Evolutionary conservation across 2,888 invertebrate genomes (phyloP), one percentile per base, ranked within the genome.

Genomic region (Trissoscelio sp.): DNA sequence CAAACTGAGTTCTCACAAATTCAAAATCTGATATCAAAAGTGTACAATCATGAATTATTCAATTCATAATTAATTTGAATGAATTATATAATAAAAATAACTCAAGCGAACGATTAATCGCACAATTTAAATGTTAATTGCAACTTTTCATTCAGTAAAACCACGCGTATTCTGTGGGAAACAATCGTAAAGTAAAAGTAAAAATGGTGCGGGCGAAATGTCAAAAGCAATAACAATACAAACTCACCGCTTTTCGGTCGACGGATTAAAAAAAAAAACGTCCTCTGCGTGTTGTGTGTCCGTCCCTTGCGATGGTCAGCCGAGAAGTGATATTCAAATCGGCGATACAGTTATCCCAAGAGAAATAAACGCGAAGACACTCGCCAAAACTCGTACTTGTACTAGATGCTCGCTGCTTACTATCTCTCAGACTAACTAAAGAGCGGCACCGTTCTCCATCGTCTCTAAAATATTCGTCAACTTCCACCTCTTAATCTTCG

Each of bases 391-490:
- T 75, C 62, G 74, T 72, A 60, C 79, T 75, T 62, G 69, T 73
- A 42, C 70, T 70, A 79, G 79, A 79, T 79, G 82, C 24, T 82
- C 42, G 34, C 81, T 80, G 88, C 86, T 87, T 81, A 85, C 88
- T 85, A 87, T 87, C 85, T 86, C 88, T 84, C 88, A 88, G 85
- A 86, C 87, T 87, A 88, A 90, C 90, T 90, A 89, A 87, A 86
- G 87, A 75, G 62, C 85, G 87, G 86, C 85, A 86, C 89, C 89
- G 87, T 88, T 91, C 91, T 87, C 90, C 89, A 87, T 88, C 87
- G 85, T 85, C 83, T 87, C 87, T 87, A 87, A 89, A 90, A 89
- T 89, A 90, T 90, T 90, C 91, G 89, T 89, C 88, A 90, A 87
- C 85, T 84, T 88, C 90, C 90, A 89, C 90, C 88, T 88, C 89